These are phyloP conservation scores for Anguilla obscura DNA, from an alignment of 2,797 vertebrate genomes.

Conservation along the genomic window DNA sequence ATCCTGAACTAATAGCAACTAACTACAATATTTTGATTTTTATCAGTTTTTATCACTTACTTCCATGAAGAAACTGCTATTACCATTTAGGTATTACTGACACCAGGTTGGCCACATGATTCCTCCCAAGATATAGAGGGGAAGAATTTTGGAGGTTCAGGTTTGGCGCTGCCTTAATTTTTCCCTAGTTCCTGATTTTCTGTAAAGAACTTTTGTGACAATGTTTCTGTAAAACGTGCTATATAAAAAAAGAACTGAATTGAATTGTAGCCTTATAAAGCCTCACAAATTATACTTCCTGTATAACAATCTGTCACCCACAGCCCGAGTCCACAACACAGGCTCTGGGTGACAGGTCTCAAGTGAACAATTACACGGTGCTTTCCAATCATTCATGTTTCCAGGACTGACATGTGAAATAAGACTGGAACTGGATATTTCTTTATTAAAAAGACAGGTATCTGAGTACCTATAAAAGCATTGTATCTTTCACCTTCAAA, in stretches of 20 bases:
- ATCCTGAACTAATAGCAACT: not conserved
- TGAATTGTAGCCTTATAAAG: not conserved
- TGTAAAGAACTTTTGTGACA: too few species aligned
- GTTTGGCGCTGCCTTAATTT: too few species aligned
- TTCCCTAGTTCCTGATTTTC: too few species aligned
- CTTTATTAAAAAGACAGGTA: not conserved
- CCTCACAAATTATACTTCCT: not conserved
- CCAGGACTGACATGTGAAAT: not conserved
- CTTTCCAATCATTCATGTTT: not conserved
- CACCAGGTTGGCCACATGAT: too few species aligned
- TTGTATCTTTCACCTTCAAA: not conserved
- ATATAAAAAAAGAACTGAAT: too few species aligned
- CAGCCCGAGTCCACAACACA: not conserved
- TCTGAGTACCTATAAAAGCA: not conserved
- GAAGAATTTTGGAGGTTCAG: too few species aligned
- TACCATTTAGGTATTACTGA: too few species aligned
- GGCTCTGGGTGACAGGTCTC: not conserved
- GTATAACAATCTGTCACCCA: not conserved
- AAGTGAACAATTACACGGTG: not conserved
- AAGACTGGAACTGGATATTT: not conserved
- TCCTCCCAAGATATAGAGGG: too few species aligned
- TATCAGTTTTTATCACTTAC: not conserved
- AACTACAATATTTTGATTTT: not conserved
- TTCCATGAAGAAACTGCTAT: not conserved
- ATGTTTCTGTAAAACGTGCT: too few species aligned